Base-by-base conservation (phyloP, 2,888 invertebrate species). In the Coleophora flavipennella region DNA sequence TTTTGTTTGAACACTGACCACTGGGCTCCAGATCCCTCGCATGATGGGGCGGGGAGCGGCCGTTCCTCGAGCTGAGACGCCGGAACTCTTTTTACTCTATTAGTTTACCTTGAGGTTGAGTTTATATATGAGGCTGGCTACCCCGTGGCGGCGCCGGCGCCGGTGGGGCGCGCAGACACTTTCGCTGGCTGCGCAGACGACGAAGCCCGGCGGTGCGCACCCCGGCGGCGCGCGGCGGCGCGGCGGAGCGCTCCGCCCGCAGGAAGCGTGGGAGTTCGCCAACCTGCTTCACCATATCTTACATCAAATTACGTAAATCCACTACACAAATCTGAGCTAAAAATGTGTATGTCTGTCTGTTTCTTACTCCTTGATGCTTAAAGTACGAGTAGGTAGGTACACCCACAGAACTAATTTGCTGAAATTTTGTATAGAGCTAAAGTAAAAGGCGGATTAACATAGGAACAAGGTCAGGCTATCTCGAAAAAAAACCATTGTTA, bases 11-110 rank as follows among this genome's bases (percentile, higher is more conserved):
- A 50, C 71, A 88, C 88, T 87, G 78, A 88, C 88, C 88, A 85
- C 85, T 78, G 73, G 73, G 80, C 85, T 86, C 86, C 85, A 76
- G 80, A 77, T 85, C 86, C 86, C 86, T 84, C 79, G 80, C 88
- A 88, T 88, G 80, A 49, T 80, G 77, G 69, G 70, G 73, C 69
- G 74, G 75, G 76, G 73, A 62, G 64, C 64, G 67, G 65, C 65
- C 64, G 67, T 57, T 69, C 66, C 72, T 64, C 69, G 51, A 64
- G 69, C 67, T 67, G 59, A 67, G 63, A 58, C 68, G 71, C 63
- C 63, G 71, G 69, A 70, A 77, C 77, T 72, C 62, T 66, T 69
- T 67, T 67, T 59, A 75, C 77, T 76, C 66, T 74, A 70, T 66
- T 64, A 63, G 59, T 57, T 63, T 58, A 65, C 61, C 57, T 68